These are phyloP conservation scores for Melanargia galathea DNA, from an alignment of 2,888 invertebrate species.

Conservation along the genomic window DNA sequence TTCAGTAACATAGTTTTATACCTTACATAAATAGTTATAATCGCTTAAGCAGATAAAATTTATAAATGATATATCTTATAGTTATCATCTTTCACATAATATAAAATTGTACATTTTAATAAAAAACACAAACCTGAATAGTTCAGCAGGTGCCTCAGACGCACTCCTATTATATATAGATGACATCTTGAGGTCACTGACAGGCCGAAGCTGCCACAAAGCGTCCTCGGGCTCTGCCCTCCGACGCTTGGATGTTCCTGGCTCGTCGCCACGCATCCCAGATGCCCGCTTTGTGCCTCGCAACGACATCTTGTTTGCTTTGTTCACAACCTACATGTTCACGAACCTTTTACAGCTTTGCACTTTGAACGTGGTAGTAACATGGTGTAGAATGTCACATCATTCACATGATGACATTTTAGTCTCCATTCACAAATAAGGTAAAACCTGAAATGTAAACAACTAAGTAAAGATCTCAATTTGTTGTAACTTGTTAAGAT, in stretches of 20 bases:
- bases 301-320: slow-evolving; percentile 70
- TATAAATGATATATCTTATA: background rate
- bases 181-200: slow-evolving; percentile 93
- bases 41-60: slow-evolving; percentile 4
- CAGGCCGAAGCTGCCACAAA: slow-evolving; percentile 91
- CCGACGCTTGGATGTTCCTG: slow-evolving; percentile 73
- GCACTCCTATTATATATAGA: slow-evolving; percentile 93
- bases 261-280: slow-evolving; percentile 71
- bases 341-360: slow-evolving; percentile 70
- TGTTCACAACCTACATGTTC: slow-evolving; percentile 78
- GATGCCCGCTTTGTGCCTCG: slow-evolving; percentile 76
- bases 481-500: background rate
- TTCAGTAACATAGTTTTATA: background rate
- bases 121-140: slow-evolving; percentile 83
- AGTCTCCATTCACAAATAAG: slow-evolving; percentile 54
- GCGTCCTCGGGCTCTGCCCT: slow-evolving; percentile 73
- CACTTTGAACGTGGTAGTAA: slow-evolving; percentile 77
- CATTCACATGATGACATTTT: slow-evolving; percentile 73
- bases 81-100: background rate
- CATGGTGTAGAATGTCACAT: slow-evolving; percentile 79
- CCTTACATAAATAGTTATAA: background rate
- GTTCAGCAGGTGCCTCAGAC: slow-evolving; percentile 92
- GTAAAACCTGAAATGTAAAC: slow-evolving; percentile 60
- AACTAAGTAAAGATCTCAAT: slow-evolving; percentile 12
- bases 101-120: background rate